These are phyloP conservation scores for Notechis scutatus DNA, from an alignment of 2,113 vertebrate species.

Conservation along the genomic window DNA sequence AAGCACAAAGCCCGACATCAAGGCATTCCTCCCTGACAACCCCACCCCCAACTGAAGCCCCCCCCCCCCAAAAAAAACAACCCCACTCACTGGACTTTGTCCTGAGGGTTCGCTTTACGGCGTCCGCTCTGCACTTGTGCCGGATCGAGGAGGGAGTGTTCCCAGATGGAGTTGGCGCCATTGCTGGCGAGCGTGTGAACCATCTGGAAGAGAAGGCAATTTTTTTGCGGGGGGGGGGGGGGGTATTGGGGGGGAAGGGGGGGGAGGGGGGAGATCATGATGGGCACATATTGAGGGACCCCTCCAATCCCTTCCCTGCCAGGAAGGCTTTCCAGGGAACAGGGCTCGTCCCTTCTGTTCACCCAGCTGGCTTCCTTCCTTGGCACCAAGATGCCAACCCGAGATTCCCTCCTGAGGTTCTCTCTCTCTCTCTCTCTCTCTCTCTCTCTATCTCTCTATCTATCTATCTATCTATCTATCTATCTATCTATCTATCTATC, in stretches of 20 bases:
- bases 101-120: constrained; percentile 96
- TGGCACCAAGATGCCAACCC: not conserved
- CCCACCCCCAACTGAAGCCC: not conserved
- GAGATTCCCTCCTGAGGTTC: not conserved
- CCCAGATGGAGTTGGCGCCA: constrained; percentile 98
- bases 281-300: not conserved
- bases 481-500: too few relatives aligned
- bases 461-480: too few relatives aligned
- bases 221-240: too few relatives aligned
- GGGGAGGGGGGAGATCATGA: fast-evolving
- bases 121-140: constrained; percentile 97
- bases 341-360: not conserved
- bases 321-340: not conserved
- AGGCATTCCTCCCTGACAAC: not conserved
- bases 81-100: constrained; percentile 94
- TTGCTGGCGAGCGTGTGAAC: constrained; percentile 96
- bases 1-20: not conserved
- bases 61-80: too few relatives aligned
- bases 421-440: too few relatives aligned
- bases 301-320: not conserved
- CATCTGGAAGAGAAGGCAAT: constrained; percentile 75
- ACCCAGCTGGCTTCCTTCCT: not conserved
- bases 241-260: too few relatives aligned
- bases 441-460: too few relatives aligned
- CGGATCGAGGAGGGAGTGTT: constrained; percentile 95